Percentiles rank a stretch among this genome's conserved stretches.
phyloP scores from a whole-genome alignment of 1,140 invertebrate species.

The Drosophila mauritiana region DNA sequence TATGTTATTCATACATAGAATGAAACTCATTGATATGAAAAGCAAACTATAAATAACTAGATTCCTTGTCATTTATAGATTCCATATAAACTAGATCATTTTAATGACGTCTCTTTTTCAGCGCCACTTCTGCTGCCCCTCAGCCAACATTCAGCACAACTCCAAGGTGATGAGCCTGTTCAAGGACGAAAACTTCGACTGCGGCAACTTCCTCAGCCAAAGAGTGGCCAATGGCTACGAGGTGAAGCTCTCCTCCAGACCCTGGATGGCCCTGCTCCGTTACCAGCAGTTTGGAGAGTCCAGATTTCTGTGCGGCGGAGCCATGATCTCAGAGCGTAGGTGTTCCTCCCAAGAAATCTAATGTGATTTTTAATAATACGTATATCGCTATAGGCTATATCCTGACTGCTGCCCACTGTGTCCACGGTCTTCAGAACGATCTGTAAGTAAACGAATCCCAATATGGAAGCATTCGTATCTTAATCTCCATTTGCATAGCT shows the following conservation, averaged over 20 bases:
- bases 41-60: background rate
- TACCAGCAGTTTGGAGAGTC: constrained; percentile 66
- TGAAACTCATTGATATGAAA: background rate
- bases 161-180: constrained; percentile 65
- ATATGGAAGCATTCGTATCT: background rate
- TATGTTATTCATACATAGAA: too few species aligned
- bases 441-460: constrained; percentile 59
- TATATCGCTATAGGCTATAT: constrained; percentile 71
- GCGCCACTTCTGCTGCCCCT: constrained; percentile 67
- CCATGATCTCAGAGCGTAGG: constrained; percentile 84
- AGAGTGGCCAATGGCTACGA: constrained; percentile 83
- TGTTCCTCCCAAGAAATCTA: background rate
- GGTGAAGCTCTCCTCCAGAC: constrained; percentile 85
- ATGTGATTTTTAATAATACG: too few species aligned
- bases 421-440: constrained; percentile 43
- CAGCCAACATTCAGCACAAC: constrained; percentile 64
- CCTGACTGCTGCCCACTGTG: constrained; percentile 88
- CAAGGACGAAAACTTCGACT: constrained; percentile 43
- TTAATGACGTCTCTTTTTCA: constrained; percentile 4
- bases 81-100: too few species aligned
- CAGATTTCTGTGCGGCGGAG: constrained; percentile 83
- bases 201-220: constrained; percentile 60
- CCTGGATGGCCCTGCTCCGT: constrained; percentile 86
- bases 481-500: constrained; percentile 55
- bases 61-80: background rate